These are phyloP conservation scores for Exaiptasia diaphana DNA, from an alignment of 64 coral and sea anemone species.

Conservation along the genomic window DNA sequence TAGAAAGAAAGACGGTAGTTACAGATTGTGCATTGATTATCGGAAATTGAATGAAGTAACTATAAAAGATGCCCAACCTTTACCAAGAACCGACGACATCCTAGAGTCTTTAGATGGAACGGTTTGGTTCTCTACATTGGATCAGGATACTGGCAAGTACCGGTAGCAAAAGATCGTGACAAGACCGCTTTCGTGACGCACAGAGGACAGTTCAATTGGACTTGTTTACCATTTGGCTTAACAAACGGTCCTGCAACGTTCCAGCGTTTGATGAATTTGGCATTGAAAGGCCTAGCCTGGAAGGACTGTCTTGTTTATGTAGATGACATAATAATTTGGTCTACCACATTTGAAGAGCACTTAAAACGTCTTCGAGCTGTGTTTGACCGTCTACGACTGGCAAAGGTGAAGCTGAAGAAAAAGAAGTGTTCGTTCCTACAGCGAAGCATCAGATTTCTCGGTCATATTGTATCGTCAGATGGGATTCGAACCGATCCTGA, in stretches of 20 bases:
- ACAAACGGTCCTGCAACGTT: constrained; percentile 26
- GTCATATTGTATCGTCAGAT: background rate
- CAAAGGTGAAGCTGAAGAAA: background rate
- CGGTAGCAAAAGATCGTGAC: constrained; percentile 12
- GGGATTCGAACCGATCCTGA: constrained; percentile 26
- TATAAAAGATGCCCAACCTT: constrained; percentile 3
- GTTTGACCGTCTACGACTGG: too few species aligned
- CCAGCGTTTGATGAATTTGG: constrained; percentile 4
- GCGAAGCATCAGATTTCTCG: background rate
- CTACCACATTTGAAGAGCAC: constrained; percentile 23
- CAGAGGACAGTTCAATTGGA: background rate
- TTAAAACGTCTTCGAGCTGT: constrained; percentile 14
- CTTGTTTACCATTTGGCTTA: constrained; percentile 20
- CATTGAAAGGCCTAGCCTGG: background rate
- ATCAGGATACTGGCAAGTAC: constrained; percentile 48
- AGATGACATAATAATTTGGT: constrained; percentile 28
- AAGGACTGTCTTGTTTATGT: constrained; percentile 27
- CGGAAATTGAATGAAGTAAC: constrained; percentile 11
- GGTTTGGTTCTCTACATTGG: background rate
- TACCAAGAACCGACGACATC: background rate
- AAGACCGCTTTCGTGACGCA: constrained; percentile 15
- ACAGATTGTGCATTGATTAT: constrained; percentile 23
- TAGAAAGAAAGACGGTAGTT: constrained; percentile 14
- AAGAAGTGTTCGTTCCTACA: constrained; percentile 6
- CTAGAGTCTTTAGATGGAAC: constrained; percentile 15